A percentile compares a stretch with the other conserved stretches of the same genome.
Conservation (phyloP, 2,888 invertebrate species). For the Pyrocoelia pectoralis region DNA sequence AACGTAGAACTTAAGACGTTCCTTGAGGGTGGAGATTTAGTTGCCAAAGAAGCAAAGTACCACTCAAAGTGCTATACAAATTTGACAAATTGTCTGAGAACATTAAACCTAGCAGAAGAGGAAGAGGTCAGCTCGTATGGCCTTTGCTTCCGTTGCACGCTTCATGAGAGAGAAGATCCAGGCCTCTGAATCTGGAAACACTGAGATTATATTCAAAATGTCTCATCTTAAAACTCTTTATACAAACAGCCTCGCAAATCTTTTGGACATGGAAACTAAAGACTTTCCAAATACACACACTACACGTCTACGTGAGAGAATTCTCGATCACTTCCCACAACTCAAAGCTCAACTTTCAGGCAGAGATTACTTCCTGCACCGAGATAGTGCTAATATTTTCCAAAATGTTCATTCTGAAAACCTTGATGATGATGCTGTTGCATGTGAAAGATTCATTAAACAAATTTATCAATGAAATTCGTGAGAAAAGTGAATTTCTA, state of each 20-base stretch:
- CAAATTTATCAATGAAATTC: too few species aligned
- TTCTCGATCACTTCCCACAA: too few species aligned
- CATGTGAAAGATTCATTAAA: too few species aligned
- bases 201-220: constrained; percentile 17
- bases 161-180: constrained; percentile 11
- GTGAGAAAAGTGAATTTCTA: too few species aligned
- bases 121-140: constrained; percentile 12
- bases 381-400: too few species aligned
- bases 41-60: constrained; percentile 19
- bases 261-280: constrained; percentile 9
- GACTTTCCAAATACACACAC: constrained; percentile 14
- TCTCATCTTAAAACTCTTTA: too few species aligned
- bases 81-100: background rate
- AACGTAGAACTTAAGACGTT: constrained; percentile 14
- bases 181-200: constrained; percentile 14
- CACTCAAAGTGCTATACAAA: background rate
- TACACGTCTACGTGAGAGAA: too few species aligned
- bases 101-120: constrained; percentile 8
- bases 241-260: too few species aligned
- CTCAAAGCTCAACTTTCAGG: too few species aligned
- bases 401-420: too few species aligned
- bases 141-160: constrained; percentile 14
- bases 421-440: too few species aligned
- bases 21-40: constrained; percentile 10
- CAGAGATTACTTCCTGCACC: too few species aligned